Evolutionary conservation across 2,888 invertebrate genomes (phyloP), one percentile per base, ranked within the genome.

Genomic region (Ditylenchus weischeri): DNA sequence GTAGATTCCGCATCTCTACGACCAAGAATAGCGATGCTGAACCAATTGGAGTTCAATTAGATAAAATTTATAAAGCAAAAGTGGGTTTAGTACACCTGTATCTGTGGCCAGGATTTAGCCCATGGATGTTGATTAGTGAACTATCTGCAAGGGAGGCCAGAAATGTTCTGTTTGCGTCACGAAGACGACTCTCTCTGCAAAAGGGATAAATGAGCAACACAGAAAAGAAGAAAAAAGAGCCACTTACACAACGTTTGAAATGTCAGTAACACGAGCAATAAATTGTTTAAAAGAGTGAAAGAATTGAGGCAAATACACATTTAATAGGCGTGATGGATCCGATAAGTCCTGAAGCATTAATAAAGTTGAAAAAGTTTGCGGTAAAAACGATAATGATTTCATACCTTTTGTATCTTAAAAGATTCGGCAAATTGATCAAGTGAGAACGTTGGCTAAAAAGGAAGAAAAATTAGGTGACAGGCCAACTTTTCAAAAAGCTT

Each of bases 161-260:
- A 70, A 80, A 81, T 10, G 81, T 80, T 48, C 78, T 73, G 60
- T 79, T 79, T 8, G 71, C 75, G 62, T 81, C 80, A 8, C 76
- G 72, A 21, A 75, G 51, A 23, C 75, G 69, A 19, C 68, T 70
- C 11, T 75, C 75, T n/a, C 78, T 78, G 13, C 18, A 57, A 38
- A 62, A 47, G n/a, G 35, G 50, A 15, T 23, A 63, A 64, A 62
- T 65, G 70, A 70, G 10, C 50, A 19, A 29, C 18, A 13, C 43
- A 10, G 13, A 43, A 13, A 43, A 19, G 23, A 19, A 68, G 48
- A 29, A 54, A n/a, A 21, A 72, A 23, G 19, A 35, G 23, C 5
- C 15, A 38, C 70, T 66, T 47, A 70, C 69, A 54, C 38, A 15
- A 63, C 64, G 18, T 19, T 15, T 8, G 70, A 67, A 13, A 81